A percentile compares a stretch with the other conserved stretches of the same genome.
Conservation (phyloP, 1,140 invertebrate species). For the Achatina immaculata region DNA sequence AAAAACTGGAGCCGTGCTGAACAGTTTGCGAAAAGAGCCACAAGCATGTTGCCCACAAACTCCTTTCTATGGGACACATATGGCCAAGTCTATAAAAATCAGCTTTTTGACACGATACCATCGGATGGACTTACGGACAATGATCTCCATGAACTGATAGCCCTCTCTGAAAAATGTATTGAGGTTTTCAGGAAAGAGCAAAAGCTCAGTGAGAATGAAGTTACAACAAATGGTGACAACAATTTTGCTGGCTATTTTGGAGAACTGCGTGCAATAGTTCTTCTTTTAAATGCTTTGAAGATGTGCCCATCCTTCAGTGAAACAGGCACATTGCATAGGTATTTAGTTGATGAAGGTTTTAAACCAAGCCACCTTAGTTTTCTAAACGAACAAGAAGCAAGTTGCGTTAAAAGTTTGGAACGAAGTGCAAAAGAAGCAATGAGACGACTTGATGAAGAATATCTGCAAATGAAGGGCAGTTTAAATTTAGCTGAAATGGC, state of each 20-base stretch:
- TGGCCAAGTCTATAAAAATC: constrained; percentile 47
- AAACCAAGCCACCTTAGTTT: constrained; percentile 9
- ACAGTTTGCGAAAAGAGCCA: constrained; percentile 43
- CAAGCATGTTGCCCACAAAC: constrained; percentile 41
- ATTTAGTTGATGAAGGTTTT: constrained; percentile 34
- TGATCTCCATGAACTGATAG: neutral
- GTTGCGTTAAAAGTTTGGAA: constrained; percentile 35
- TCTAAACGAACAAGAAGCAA: constrained; percentile 18
- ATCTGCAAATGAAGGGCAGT: constrained; percentile 41
- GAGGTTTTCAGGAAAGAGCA: constrained; percentile 17
- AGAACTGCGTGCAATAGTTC: constrained; percentile 44
- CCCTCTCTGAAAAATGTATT: constrained; percentile 19
- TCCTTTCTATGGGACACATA: constrained; percentile 55
- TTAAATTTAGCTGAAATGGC: constrained; percentile 24
- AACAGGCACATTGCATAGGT: constrained; percentile 35
- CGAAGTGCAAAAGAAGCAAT: constrained; percentile 33
- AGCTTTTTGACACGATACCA: constrained; percentile 37
- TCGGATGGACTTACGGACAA: neutral
- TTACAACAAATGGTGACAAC: constrained; percentile 12
- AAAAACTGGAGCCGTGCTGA: constrained; percentile 49
- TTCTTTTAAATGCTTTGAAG: constrained; percentile 28
- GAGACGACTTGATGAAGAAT: constrained; percentile 44
- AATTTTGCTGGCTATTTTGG: constrained; percentile 45
- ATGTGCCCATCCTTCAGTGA: constrained; percentile 17
- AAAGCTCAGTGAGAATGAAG: constrained; percentile 22